Evolutionary conservation across 92 coral and sea anemone species (phyloP).

Genomic region (Bergia sp.): DNA sequence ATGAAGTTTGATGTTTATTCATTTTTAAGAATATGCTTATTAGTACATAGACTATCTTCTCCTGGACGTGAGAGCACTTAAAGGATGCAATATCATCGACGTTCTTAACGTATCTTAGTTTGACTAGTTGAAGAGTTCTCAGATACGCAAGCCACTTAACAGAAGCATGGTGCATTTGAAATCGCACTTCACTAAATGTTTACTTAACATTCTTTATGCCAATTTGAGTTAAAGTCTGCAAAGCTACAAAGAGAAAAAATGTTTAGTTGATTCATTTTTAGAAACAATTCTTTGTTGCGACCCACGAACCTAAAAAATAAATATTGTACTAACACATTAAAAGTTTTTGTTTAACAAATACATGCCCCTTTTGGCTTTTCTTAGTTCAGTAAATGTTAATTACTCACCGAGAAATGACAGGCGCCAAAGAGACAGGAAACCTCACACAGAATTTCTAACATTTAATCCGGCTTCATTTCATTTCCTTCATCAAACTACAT

Average conservation of each 20-base stretch:
- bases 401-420: background rate
- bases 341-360: background rate
- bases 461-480: constrained; percentile 40
- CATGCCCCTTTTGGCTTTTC: background rate
- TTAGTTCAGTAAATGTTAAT: background rate
- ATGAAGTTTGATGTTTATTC: background rate
- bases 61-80: background rate
- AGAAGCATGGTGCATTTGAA: too few relatives aligned
- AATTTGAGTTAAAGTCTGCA: background rate
- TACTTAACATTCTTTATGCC: background rate
- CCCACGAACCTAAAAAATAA: background rate
- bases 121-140: background rate
- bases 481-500: constrained; percentile 31
- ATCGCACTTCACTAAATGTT: background rate
- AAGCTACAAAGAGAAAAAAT: background rate
- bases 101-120: too few relatives aligned
- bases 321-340: constrained; percentile 12
- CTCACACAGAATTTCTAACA: constrained; percentile 20
- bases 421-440: constrained; percentile 3
- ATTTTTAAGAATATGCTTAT: too few relatives aligned
- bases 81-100: background rate
- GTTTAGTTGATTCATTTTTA: background rate
- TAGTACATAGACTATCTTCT: background rate
- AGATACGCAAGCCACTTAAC: background rate
- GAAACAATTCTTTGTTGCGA: background rate